These are phyloP conservation scores for Ceyx cyanopectus DNA, from an alignment of 2,113 vertebrate genomes.

Conservation along the genomic window DNA sequence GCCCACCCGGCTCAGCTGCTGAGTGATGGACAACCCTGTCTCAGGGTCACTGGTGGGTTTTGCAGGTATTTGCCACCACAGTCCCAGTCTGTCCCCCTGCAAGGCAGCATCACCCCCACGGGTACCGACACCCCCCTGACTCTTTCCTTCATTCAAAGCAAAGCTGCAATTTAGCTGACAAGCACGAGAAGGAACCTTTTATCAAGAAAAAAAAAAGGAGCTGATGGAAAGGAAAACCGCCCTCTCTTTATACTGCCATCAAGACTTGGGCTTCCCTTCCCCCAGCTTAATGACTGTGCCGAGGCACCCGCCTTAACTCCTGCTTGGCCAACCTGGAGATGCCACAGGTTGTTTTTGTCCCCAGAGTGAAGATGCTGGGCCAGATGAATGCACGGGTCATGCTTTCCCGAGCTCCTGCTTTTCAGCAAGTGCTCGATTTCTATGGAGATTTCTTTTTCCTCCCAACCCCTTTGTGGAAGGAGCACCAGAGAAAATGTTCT, in stretches of 20 bases:
- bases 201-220: not conserved
- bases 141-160: not conserved
- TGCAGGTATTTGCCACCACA: not conserved
- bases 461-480: not conserved
- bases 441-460: not conserved
- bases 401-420: accelerated
- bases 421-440: not conserved
- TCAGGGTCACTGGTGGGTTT: not conserved
- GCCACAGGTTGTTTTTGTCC: not conserved
- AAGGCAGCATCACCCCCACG: not conserved
- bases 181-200: not conserved
- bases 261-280: slow-evolving; percentile 13
- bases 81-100: not conserved
- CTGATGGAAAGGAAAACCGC: slow-evolving; percentile 32
- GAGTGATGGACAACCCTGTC: not conserved
- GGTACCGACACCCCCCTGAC: not conserved
- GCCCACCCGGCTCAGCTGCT: not conserved
- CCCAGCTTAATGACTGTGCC: not conserved
- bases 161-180: slow-evolving; percentile 23
- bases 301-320: not conserved
- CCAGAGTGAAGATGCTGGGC: accelerated
- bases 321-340: not conserved
- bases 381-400: accelerated
- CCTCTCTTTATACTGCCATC: slow-evolving; percentile 40
- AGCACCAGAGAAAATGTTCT: not conserved